Conservation (phyloP, 2,113 vertebrate genomes). For the Psittacus erithacus region DNA sequence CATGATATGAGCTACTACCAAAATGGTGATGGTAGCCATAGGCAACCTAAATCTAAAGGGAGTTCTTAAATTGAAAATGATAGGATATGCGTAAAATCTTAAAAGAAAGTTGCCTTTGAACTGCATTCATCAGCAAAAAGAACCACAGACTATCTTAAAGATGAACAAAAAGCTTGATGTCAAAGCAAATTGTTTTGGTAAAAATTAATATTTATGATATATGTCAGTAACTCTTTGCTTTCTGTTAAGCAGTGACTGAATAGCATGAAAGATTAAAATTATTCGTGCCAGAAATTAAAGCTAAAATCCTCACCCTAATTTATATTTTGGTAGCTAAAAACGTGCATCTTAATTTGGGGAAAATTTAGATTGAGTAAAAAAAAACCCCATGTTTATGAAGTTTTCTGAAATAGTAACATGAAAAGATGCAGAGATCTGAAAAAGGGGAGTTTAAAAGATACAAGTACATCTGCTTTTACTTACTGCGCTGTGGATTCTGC, state of each 20-base stretch:
- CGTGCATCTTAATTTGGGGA: background rate
- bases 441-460: background rate
- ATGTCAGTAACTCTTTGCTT: background rate
- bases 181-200: background rate
- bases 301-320: background rate
- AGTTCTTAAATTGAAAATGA: background rate
- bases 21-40: background rate
- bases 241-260: background rate
- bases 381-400: background rate
- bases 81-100: background rate
- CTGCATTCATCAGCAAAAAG: background rate
- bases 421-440: background rate
- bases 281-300: background rate
- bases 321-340: background rate
- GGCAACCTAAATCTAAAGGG: background rate
- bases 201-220: background rate
- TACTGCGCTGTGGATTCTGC: background rate
- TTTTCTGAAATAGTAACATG: background rate
- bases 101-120: background rate
- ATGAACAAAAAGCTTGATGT: background rate
- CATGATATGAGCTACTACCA: background rate
- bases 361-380: background rate
- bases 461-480: background rate
- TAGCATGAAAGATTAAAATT: background rate
- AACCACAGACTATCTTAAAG: background rate